Conservation (phyloP, 1,140 invertebrate genomes). For the Sycobia sp. region DNA sequence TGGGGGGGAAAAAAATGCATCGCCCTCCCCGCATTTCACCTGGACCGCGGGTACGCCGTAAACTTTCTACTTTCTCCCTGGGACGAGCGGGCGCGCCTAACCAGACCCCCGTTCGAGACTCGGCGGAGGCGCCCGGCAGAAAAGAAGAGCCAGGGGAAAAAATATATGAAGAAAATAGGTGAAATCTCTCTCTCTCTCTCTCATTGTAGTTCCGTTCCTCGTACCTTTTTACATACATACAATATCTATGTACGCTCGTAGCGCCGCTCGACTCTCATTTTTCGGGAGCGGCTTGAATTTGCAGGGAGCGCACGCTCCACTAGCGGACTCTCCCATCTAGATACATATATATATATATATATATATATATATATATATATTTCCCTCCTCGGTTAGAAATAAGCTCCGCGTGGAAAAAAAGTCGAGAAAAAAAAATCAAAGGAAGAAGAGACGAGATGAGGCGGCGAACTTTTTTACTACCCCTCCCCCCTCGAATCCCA, state of each 20-base stretch:
- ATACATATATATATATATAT: no score
- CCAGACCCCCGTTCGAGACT: no score
- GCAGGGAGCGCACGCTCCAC: not conserved
- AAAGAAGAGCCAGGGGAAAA: not conserved
- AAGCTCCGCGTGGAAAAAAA: no score
- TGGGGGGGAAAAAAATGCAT: conserved; percentile 13
- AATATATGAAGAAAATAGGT: conserved; percentile 2
- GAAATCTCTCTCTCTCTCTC: not conserved
- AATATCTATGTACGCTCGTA: no score
- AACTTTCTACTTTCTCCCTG: conserved; percentile 49
- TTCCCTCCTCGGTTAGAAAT: no score
- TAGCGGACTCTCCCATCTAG: no score
- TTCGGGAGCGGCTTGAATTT: not conserved
- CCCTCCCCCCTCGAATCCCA: not conserved
- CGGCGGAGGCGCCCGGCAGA: not conserved
- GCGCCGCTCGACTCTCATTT: no score
- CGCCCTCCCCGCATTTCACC: conserved; percentile 37
- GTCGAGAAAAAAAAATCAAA: no score
- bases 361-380: no score
- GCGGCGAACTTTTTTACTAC: not conserved
- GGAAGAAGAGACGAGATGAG: not conserved
- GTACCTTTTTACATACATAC: no score
- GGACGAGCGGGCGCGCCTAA: not conserved
- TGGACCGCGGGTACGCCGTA: conserved; percentile 29
- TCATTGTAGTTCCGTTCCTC: no score